Percentiles rank a stretch among this genome's conserved stretches.
Evolutionary conservation across 2,888 invertebrate genomes (phyloP).

Genomic region (Ectobius pallidus): DNA sequence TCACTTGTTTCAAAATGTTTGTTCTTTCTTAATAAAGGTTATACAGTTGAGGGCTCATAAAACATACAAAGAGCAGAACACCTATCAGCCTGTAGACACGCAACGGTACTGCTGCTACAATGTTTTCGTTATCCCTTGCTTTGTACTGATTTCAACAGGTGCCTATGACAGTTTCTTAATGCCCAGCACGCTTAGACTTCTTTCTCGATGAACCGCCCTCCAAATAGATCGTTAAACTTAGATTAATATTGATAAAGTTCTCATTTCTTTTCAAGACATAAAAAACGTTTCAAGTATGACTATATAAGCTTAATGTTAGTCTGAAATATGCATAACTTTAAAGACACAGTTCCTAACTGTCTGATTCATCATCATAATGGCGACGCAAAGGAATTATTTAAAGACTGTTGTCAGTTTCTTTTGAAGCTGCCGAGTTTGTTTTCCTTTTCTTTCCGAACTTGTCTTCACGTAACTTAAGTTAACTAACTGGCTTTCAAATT

Average conservation of each 20-base stretch:
- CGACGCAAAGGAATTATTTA: not conserved
- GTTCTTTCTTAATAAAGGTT: constrained; percentile 9
- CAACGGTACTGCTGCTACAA: not conserved
- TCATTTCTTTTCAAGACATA: not conserved
- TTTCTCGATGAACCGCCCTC: not conserved
- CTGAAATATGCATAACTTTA: not conserved
- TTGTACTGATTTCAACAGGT: constrained; percentile 3
- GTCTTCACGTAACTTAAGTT: no score
- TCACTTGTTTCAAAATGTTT: not conserved
- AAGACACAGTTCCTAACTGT: not conserved
- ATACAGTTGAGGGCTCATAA: not conserved
- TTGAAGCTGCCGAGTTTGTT: not conserved
- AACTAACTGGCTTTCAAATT: no score
- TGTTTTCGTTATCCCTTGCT: not conserved
- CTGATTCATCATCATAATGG: not conserved
- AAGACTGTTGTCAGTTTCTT: not conserved
- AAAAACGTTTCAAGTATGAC: no score
- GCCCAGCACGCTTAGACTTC: constrained; percentile 1
- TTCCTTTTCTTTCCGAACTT: not conserved
- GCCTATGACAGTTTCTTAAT: not conserved
- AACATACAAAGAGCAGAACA: not conserved
- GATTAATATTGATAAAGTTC: not conserved
- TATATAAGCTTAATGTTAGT: no score
- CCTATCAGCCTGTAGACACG: not conserved
- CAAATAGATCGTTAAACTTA: not conserved